Evolutionary conservation across 2,888 invertebrate genomes (phyloP), one percentile per base, ranked within the genome.

Genomic region (Hemicrepidius hirtus): DNA sequence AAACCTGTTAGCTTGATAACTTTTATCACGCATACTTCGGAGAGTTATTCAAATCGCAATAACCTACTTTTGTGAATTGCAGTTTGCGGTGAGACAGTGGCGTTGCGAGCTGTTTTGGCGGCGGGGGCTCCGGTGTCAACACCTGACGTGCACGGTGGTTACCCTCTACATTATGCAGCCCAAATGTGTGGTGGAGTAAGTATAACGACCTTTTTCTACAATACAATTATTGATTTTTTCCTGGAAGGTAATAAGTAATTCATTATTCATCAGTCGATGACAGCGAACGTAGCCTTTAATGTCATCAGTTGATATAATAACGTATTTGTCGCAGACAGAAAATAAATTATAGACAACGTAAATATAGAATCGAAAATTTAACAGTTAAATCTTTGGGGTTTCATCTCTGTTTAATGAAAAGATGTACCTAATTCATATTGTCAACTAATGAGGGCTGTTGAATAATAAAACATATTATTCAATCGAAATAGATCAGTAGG

Each of bases 161-260:
- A 95, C 81, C 98, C 98, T 0, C 88, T 99, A 67, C 99, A 99
- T 87, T 98, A 99, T 87, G 98, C 98, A 0, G 97, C 98, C 12
- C 98, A 99, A 87, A 97, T 98, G 93, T 97, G 97, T 83, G 97
- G 96, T 0, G 94, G 94, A 18, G 93, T 86, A 78, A 83, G 85
- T 79, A 49, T 63, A 20, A 53, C 24, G 18, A 49, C 49, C 13
- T 20, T 59, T 40, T 40, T 37, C 44, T 20, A 44, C 24, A 41
- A 57, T 32, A n/a, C n/a, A 57, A 12, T n/a, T 55, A 55, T 55
- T 20, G 55, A 55, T 55, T 55, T 16, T 6, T 32, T 13, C 32
- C 18, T 28, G n/a, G n/a, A 28, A n/a, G n/a, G n/a, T n/a, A n/a
- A 35, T 7, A 2, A 49, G 20, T 16, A 21, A 18, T 49, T 49